phyloP scores from a whole-genome alignment of 2,797 vertebrate genomes.

The Lacerta viridis region DNA sequence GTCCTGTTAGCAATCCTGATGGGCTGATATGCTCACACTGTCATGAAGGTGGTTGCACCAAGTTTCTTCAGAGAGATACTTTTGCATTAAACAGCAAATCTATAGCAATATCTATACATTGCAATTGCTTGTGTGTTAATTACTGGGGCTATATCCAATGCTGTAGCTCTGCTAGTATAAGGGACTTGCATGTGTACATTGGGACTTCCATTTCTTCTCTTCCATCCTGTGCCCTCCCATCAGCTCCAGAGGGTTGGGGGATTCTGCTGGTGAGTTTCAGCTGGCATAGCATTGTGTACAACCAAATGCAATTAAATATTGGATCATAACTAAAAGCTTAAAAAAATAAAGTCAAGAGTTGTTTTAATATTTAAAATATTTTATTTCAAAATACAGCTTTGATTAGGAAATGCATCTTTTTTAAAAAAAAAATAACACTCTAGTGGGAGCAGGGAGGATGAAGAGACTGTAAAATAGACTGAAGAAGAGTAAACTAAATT shows the following conservation, averaged over 20 bases:
- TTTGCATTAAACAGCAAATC: background rate
- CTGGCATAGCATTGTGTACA: no score
- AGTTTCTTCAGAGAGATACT: background rate
- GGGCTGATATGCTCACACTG: background rate
- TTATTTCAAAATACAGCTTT: background rate
- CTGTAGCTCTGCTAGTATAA: background rate
- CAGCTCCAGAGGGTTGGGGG: no score
- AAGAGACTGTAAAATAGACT: background rate
- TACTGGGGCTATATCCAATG: background rate
- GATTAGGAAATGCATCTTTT: background rate
- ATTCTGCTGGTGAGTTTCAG: no score
- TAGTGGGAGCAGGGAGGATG: background rate
- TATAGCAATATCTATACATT: background rate
- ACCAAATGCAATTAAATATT: no score
- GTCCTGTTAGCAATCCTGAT: background rate
- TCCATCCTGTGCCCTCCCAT: background rate
- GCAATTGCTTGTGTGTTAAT: background rate
- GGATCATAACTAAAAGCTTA: background rate
- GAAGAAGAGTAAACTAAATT: background rate
- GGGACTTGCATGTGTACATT: background rate
- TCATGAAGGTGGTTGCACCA: background rate
- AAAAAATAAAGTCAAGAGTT: background rate
- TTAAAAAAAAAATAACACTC: background rate
- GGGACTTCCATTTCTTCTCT: background rate
- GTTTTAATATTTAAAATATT: background rate